Evolutionary conservation across 1,140 invertebrate species (phyloP).

Genomic region (Dreissena polymorpha): DNA sequence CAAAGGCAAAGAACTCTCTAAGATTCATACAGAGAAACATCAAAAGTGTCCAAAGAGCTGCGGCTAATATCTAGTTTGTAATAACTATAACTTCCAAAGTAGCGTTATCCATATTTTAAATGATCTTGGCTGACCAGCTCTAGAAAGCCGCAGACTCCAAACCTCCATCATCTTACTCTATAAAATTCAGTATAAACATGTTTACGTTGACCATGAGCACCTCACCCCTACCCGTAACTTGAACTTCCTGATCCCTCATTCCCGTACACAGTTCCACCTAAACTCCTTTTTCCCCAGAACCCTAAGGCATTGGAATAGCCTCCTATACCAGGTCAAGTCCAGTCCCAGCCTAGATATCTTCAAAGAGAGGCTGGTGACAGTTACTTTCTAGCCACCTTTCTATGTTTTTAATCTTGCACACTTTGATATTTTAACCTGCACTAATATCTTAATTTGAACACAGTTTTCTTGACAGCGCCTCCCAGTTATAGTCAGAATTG

Average conservation of each 20-base stretch:
- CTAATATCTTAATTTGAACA: too few relatives aligned
- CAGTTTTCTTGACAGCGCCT: too few relatives aligned
- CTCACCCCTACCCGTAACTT: neutral
- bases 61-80: slow-evolving; percentile 34
- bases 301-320: neutral
- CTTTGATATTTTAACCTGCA: too few relatives aligned
- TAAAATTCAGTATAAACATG: slow-evolving; percentile 20
- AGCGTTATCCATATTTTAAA: slow-evolving; percentile 19
- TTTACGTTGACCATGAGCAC: neutral
- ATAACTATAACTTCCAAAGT: slow-evolving; percentile 17
- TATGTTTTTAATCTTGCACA: too few relatives aligned
- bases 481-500: too few relatives aligned
- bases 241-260: neutral
- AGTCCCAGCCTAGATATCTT: too few relatives aligned
- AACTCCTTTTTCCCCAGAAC: neutral
- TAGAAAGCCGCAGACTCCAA: slow-evolving; percentile 17
- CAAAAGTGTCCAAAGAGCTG: slow-evolving; percentile 11
- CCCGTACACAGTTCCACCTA: slow-evolving; percentile 5
- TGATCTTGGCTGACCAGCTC: neutral
- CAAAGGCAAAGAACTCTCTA: slow-evolving; percentile 2
- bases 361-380: too few relatives aligned
- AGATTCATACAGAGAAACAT: slow-evolving; percentile 23
- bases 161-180: neutral
- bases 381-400: too few relatives aligned
- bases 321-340: too few relatives aligned